Conservation (phyloP, 1,140 invertebrate species). For the Ridgeia piscesae region DNA sequence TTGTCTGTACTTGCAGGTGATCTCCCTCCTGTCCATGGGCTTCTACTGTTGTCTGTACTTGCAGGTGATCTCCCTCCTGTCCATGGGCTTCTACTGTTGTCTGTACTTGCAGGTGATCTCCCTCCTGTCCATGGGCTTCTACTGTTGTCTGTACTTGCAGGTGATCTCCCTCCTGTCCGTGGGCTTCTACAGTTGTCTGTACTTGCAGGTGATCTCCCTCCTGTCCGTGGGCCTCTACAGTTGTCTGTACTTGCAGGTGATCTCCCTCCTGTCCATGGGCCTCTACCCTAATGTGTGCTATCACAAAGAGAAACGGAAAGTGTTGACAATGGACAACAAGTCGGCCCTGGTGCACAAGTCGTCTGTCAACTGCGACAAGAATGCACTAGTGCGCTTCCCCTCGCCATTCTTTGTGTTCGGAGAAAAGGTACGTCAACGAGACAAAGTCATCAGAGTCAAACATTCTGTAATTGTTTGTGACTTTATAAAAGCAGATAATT, state of each 20-base stretch:
- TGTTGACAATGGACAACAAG: constrained; percentile 92
- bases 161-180: too few species aligned
- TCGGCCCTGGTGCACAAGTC: constrained; percentile 93
- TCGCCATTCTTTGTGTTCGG: constrained; percentile 97
- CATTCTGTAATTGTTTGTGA: neutral
- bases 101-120: too few species aligned
- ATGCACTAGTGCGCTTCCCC: constrained; percentile 77
- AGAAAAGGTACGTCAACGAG: constrained; percentile 73
- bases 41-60: too few species aligned
- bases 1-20: too few species aligned
- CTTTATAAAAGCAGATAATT: constrained; percentile 23
- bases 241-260: constrained; percentile 48
- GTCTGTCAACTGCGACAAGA: constrained; percentile 87
- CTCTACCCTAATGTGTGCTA: constrained; percentile 95
- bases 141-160: too few species aligned
- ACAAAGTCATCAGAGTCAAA: neutral
- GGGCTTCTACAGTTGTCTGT: too few species aligned
- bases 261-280: constrained; percentile 84
- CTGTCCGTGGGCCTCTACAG: too few species aligned
- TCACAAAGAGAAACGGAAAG: constrained; percentile 93
- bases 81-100: too few species aligned
- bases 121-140: too few species aligned
- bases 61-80: too few species aligned
- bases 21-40: too few species aligned
- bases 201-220: too few species aligned